phyloP scores from a whole-genome alignment of 2,797 vertebrate species.

The Falco columbarius region DNA sequence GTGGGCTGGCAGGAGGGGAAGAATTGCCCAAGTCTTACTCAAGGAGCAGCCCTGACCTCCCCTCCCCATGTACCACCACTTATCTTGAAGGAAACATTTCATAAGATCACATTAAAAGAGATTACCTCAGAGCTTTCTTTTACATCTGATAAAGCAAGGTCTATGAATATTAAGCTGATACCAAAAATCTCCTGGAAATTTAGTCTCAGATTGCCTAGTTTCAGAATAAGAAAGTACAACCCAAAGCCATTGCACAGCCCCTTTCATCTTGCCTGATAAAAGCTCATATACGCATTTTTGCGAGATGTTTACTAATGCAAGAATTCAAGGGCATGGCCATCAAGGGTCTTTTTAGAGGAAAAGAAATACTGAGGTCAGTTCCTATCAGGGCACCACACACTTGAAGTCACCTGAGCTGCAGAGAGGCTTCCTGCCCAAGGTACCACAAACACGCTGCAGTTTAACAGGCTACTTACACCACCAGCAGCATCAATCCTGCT shows the following conservation, averaged over 20 bases:
- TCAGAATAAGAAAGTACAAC: background rate
- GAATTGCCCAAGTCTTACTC: background rate
- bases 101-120: background rate
- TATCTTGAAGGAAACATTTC: background rate
- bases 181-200: background rate
- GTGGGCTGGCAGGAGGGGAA: background rate
- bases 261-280: background rate
- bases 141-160: background rate
- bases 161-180: background rate
- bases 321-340: background rate
- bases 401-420: background rate
- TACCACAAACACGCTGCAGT: background rate
- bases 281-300: accelerated
- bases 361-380: background rate
- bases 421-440: background rate
- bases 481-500: background rate
- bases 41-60: slow-evolving; percentile 1
- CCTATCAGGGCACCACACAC: background rate
- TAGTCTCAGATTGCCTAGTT: background rate
- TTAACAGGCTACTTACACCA: background rate
- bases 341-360: background rate
- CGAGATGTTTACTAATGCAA: background rate
- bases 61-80: background rate
- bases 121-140: background rate
- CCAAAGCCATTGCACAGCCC: background rate